Percentiles rank a stretch among this genome's conserved stretches.
These are phyloP conservation scores for Tetanocera ferruginea DNA, from an alignment of 2,888 invertebrate genomes.

Conservation along the genomic window DNA sequence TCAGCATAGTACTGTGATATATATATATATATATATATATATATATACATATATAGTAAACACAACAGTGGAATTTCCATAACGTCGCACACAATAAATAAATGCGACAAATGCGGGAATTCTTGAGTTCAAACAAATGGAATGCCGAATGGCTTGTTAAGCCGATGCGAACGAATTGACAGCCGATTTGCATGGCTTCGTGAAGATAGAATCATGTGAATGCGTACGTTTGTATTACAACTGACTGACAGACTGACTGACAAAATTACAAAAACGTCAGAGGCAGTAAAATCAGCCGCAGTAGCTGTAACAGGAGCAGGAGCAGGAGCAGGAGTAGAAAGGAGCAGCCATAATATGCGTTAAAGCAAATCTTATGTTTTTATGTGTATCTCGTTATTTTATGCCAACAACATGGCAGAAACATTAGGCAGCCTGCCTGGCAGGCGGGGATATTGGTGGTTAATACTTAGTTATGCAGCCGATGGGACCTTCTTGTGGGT, in stretches of 20 bases:
- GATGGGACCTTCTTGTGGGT: too few relatives aligned
- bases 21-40: not conserved
- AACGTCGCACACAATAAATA: not conserved
- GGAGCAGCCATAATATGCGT: not conserved
- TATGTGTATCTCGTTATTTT: too few relatives aligned
- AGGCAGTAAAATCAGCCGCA: not conserved
- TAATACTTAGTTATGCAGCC: too few relatives aligned
- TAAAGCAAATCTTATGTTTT: too few relatives aligned
- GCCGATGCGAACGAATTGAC: conserved; percentile 14
- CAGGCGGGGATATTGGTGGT: too few relatives aligned
- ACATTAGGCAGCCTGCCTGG: too few relatives aligned
- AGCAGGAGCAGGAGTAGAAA: not conserved
- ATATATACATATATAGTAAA: not conserved
- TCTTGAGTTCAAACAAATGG: conserved; percentile 8
- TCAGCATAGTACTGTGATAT: not conserved
- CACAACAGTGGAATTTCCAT: not conserved
- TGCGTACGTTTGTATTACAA: not conserved
- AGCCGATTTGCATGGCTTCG: conserved; percentile 25
- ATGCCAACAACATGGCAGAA: too few relatives aligned
- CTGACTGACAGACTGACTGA: not conserved
- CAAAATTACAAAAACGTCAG: not conserved
- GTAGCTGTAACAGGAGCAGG: too few relatives aligned
- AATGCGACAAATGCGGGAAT: conserved; percentile 7
- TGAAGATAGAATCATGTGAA: not conserved
- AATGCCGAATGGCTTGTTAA: conserved; percentile 22